A percentile compares a stretch with the other conserved stretches of the same genome.
Evolutionary conservation across 2,797 vertebrate genomes (phyloP).

Genomic region (Alca torda): DNA sequence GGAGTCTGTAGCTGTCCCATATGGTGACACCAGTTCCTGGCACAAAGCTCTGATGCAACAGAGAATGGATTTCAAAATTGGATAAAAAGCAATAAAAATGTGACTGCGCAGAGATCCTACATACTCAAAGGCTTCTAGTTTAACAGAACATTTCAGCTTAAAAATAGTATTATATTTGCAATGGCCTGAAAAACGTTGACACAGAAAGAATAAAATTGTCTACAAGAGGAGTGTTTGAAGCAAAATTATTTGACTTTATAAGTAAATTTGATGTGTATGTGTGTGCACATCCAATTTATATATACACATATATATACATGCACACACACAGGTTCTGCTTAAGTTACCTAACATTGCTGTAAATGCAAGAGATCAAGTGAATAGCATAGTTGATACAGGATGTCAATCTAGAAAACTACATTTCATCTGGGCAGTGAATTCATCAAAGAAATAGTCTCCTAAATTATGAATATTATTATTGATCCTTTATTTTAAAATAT

Average conservation of each 20-base stretch:
- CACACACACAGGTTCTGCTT: neutral
- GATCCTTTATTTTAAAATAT: neutral
- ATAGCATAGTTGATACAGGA: neutral
- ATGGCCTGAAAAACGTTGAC: neutral
- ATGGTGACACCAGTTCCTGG: neutral
- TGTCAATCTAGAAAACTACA: neutral
- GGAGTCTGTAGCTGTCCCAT: neutral
- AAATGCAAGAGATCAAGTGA: neutral
- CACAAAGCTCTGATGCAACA: neutral
- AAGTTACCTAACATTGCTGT: neutral
- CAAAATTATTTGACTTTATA: neutral
- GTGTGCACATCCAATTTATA: neutral
- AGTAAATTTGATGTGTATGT: neutral
- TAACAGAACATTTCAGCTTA: neutral
- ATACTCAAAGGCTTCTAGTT: neutral
- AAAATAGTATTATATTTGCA: neutral
- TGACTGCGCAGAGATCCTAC: neutral
- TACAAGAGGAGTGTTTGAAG: neutral
- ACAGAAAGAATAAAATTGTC: neutral
- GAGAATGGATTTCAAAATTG: neutral
- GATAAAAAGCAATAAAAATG: neutral
- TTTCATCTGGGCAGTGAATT: neutral
- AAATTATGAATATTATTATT: neutral
- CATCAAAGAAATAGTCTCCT: neutral
- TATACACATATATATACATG: fast-evolving